Evolutionary conservation across 2,797 vertebrate genomes (phyloP).

Genomic region (Poeciliopsis gracilis): DNA sequence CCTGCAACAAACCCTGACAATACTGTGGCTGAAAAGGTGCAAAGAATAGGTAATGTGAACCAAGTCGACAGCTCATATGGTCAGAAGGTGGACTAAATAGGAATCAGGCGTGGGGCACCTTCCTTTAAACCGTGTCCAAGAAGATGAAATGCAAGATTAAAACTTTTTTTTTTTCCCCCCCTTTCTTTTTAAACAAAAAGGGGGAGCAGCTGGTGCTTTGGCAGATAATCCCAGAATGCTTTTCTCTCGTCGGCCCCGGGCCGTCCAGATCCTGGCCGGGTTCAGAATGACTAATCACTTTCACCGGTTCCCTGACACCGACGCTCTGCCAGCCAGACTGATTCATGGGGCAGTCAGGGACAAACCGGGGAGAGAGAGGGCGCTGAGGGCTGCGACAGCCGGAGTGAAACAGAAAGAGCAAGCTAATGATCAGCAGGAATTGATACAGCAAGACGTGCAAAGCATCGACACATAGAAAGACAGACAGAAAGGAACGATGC

Average conservation of each 20-base stretch:
- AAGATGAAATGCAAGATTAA: not conserved
- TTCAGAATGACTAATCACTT: conserved; percentile 59
- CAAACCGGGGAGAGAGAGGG: not conserved
- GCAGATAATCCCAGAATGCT: conserved; percentile 46
- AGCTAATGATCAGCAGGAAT: conserved; percentile 19
- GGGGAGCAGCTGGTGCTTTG: conserved; percentile 30
- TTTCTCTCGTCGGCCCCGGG: conserved; percentile 32
- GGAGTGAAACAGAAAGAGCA: conserved; percentile 19
- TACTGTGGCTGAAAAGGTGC: not conserved
- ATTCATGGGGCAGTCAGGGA: conserved; percentile 45
- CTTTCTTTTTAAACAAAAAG: not conserved
- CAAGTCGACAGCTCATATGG: conserved; percentile 1
- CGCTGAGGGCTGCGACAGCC: not conserved
- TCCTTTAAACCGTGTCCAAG: not conserved
- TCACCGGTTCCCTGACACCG: conserved; percentile 46
- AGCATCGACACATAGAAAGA: not conserved
- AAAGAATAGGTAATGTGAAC: conserved; percentile 12
- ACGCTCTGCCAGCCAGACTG: conserved; percentile 56
- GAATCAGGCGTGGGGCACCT: conserved; percentile 1
- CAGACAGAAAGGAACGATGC: not conserved
- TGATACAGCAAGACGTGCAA: conserved; percentile 15
- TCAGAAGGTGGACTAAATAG: conserved; percentile 2
- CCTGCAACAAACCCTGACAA: not conserved
- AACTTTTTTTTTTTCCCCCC: not conserved
- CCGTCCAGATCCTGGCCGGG: conserved; percentile 49